Conservation (phyloP, 2,113 vertebrate genomes). For the Calypte anna region DNA sequence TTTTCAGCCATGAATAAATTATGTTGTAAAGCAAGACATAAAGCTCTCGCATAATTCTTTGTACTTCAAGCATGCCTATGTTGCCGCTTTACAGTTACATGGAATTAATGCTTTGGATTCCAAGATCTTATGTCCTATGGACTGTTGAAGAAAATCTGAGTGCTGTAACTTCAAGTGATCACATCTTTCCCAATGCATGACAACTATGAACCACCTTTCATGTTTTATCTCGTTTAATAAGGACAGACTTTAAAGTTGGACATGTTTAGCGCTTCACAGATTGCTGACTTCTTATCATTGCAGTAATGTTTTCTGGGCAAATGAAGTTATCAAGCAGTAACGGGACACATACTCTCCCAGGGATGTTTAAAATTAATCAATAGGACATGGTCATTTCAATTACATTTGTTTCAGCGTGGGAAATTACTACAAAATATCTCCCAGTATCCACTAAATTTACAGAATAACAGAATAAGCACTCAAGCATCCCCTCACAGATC, state of each 20-base stretch:
- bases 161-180: not conserved
- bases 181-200: not conserved
- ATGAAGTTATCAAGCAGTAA: not conserved
- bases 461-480: not conserved
- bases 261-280: not conserved
- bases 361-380: not conserved
- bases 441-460: not conserved
- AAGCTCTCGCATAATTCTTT: not conserved
- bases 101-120: not conserved
- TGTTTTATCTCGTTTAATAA: not conserved
- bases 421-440: not conserved
- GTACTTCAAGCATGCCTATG: not conserved
- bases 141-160: not conserved
- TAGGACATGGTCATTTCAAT: not conserved
- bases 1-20: not conserved
- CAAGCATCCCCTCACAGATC: not conserved
- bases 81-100: not conserved
- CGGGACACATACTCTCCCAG: not conserved
- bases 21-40: not conserved
- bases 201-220: not conserved
- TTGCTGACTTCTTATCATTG: not conserved
- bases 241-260: not conserved
- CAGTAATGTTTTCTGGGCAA: not conserved
- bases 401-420: not conserved
- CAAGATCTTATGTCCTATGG: not conserved